Evolutionary conservation across 2,888 invertebrate species (phyloP).

Genomic region (Caenorhabditis sulstoni): DNA sequence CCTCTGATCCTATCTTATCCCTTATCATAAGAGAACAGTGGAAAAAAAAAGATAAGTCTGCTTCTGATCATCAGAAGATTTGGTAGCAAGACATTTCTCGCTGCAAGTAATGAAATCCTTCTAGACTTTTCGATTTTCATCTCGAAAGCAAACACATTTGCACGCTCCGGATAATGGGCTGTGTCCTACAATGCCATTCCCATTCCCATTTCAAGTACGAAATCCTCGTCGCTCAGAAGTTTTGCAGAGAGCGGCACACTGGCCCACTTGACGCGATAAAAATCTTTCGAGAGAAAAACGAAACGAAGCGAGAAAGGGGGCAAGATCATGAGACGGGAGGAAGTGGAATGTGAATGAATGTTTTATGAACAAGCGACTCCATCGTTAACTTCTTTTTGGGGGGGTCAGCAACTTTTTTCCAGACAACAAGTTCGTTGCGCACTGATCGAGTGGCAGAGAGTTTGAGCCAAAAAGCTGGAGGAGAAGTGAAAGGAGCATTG

Average conservation of each 20-base stretch:
- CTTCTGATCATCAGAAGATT: not conserved
- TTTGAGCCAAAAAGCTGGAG: not conserved
- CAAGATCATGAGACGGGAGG: not conserved
- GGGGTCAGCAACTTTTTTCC: too few relatives aligned
- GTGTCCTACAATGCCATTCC: too few relatives aligned
- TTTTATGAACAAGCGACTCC: not conserved
- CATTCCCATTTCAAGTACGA: too few relatives aligned
- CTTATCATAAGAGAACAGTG: not conserved
- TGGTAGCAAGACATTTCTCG: too few relatives aligned
- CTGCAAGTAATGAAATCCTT: too few relatives aligned
- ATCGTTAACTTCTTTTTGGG: too few relatives aligned
- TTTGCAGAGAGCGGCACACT: not conserved
- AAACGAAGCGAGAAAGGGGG: not conserved
- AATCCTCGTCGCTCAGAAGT: too few relatives aligned
- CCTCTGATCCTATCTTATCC: not conserved
- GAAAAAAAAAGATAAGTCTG: not conserved
- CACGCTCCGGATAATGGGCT: too few relatives aligned
- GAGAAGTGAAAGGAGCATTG: slow-evolving; percentile 15
- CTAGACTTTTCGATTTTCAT: too few relatives aligned
- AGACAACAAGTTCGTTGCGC: too few relatives aligned
- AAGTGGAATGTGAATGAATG: not conserved
- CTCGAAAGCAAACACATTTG: too few relatives aligned
- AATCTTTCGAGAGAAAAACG: not conserved
- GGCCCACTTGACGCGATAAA: not conserved
- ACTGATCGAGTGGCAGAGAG: not conserved